Base-by-base conservation (phyloP, 2,797 vertebrate species). In the Poecile montanus region DNA sequence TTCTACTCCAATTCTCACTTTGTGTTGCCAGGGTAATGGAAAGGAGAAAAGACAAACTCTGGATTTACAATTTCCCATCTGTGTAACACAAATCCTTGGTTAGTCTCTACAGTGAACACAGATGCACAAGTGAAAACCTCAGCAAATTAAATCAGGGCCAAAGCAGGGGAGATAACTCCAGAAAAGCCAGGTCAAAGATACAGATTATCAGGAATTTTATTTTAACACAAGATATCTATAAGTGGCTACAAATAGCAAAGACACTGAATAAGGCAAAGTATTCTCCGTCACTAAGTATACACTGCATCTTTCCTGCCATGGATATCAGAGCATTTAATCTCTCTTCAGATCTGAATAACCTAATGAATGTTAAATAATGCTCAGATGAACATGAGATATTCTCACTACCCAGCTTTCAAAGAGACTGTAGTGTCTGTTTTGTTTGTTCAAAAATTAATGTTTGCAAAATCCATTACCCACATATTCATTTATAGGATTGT, bases 61-160 rank as follows among this genome's bases (percentile, higher is more conserved):
- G 16, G 25, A 51, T 57, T 65, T 48, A 47, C 10, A 17, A 32
- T 44, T 85, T 61, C 22, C 8, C 13, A 81, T n/a, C 8, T 15
- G 11, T 17, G 15, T 30, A 60, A 61, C 2, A 34, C 1, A 36
- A 74, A 61, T 12, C 4, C 8, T 78, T 54, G 4, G 11, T 50
- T 65, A 19, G 7, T 32, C 4, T 8, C 18, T 42, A 14, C 45
- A 72, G 42, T 10, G 8, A 4, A 1, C 15, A 1, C 0, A 87
- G 18, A 81, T 1, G 26, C 2, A 17, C 7, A 29, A 77, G 40
- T 20, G 16, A 27, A 89, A 92, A 71, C 10, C 23, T 63, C 42
- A 53, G 32, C 7, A 67, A 53, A 36, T 60, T 48, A 30, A 20
- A 34, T 3, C 15, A 27, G 20, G 21, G 10, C 20, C 42, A 68